phyloP scores from a whole-genome alignment of 2,797 vertebrate species.

The Pterois miles region DNA sequence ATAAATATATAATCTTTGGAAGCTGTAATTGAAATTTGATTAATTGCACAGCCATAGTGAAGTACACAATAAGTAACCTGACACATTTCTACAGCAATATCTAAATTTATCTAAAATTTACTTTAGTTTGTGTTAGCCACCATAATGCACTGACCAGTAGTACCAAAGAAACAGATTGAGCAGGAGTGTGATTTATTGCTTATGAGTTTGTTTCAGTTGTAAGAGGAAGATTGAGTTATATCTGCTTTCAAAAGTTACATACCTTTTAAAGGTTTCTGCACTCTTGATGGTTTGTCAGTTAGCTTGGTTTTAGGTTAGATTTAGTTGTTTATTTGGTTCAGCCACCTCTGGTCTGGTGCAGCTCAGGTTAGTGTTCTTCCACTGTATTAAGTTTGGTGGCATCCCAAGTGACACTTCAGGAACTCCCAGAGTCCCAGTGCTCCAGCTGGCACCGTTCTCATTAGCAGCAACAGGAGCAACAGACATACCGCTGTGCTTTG shows the following conservation, averaged over 20 bases:
- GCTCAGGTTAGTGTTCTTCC: constrained; percentile 36
- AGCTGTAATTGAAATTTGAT: no score
- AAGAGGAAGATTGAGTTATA: background rate
- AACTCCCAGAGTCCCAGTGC: constrained; percentile 55
- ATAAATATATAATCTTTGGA: no score
- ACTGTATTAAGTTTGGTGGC: constrained; percentile 33
- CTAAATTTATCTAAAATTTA: background rate
- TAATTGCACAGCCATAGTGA: no score
- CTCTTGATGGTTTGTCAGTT: background rate
- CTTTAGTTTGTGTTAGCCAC: background rate
- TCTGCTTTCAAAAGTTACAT: background rate
- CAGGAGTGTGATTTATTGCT: background rate
- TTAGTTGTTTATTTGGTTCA: background rate
- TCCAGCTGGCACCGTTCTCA: constrained; percentile 43
- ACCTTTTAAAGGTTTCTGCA: background rate
- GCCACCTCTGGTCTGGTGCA: background rate
- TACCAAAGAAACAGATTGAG: background rate
- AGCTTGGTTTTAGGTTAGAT: background rate
- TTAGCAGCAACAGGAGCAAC: constrained; percentile 54
- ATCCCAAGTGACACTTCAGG: constrained; percentile 47
- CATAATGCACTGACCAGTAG: background rate
- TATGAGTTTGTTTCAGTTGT: background rate
- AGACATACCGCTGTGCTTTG: constrained; percentile 28
- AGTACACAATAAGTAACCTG: background rate
- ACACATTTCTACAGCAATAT: background rate